A percentile compares a stretch with the other conserved stretches of the same genome.
phyloP scores from a whole-genome alignment of 1,140 invertebrate species.

The Papilio aristodemus region DNA sequence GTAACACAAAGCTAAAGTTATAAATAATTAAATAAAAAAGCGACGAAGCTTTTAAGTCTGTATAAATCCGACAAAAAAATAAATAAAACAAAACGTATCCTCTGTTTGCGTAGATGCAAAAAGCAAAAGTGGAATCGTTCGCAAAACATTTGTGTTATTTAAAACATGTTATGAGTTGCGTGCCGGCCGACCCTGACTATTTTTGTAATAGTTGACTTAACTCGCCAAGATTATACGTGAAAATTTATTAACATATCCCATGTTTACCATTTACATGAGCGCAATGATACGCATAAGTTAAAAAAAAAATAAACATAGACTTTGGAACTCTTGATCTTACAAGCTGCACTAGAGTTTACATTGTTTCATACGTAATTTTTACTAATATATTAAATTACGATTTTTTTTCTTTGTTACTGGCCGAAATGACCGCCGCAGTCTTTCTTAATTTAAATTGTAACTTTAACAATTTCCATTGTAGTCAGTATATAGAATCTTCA shows the following conservation, averaged over 20 bases:
- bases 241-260: neutral
- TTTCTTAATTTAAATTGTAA: no score
- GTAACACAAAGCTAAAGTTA: neutral
- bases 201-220: neutral
- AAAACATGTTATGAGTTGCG: slow-evolving; percentile 17
- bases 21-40: slow-evolving; percentile 11
- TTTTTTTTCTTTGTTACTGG: no score
- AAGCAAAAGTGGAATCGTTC: neutral
- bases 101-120: neutral
- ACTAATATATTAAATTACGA: no score
- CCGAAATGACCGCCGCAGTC: no score
- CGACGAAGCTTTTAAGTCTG: slow-evolving; percentile 3
- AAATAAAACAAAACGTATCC: slow-evolving; percentile 6
- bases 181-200: neutral
- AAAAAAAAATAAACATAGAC: neutral
- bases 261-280: slow-evolving; percentile 1
- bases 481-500: no score
- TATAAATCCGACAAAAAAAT: neutral
- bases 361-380: no score
- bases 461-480: no score
- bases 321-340: no score
- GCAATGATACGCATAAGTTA: neutral
- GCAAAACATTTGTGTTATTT: neutral
- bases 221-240: neutral
- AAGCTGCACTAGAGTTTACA: no score